Conservation (phyloP, 2,888 invertebrate genomes). For the Phaedon cochleariae region DNA sequence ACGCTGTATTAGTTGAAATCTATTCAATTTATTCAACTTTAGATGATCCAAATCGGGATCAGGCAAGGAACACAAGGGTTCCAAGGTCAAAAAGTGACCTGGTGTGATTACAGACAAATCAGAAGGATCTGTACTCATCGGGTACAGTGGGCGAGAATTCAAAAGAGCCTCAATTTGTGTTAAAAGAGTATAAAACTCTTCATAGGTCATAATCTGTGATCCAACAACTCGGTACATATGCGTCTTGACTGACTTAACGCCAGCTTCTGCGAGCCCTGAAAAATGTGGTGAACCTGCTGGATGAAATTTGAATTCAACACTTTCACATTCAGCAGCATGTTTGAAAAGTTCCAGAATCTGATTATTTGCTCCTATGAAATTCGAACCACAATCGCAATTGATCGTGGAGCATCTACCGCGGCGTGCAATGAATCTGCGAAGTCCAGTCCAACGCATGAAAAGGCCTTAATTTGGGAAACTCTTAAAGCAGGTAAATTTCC, state of each 20-base stretch:
- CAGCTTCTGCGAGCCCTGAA: too few relatives aligned
- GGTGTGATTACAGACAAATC: not conserved
- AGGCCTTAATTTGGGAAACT: too few relatives aligned
- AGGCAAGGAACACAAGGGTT: not conserved
- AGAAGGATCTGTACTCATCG: slow-evolving; percentile 7
- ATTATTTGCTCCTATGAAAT: not conserved
- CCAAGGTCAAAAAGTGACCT: slow-evolving; percentile 4
- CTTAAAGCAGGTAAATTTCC: too few relatives aligned
- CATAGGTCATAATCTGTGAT: too few relatives aligned
- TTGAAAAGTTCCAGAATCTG: not conserved
- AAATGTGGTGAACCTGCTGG: not conserved
- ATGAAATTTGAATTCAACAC: not conserved
- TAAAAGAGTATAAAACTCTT: too few relatives aligned
- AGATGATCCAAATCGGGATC: not conserved
- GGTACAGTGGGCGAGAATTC: too few relatives aligned
- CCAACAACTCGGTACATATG: slow-evolving; percentile 1
- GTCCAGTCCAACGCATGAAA: too few relatives aligned
- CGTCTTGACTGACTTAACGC: too few relatives aligned
- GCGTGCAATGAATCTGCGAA: too few relatives aligned
- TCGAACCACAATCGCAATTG: not conserved
- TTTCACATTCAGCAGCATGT: not conserved
- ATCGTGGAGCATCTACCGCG: not conserved
- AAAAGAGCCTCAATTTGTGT: too few relatives aligned
- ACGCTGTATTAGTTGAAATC: not conserved
- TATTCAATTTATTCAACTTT: not conserved